Evolutionary conservation across 1,140 invertebrate species (phyloP).

Genomic region (Palaemon carinicauda): DNA sequence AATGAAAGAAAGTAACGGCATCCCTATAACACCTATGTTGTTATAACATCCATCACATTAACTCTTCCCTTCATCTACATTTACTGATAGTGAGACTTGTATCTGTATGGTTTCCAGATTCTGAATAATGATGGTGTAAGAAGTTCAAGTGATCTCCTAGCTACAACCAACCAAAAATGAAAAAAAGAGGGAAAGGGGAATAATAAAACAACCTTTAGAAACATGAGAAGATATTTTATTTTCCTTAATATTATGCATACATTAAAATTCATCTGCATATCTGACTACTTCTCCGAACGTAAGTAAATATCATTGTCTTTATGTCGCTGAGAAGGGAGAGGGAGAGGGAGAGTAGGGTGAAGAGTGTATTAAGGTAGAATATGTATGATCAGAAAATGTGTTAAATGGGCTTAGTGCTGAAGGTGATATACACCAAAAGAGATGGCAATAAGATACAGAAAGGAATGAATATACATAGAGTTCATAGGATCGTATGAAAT

Average conservation of each 20-base stretch:
- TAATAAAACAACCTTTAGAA: background rate
- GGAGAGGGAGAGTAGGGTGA: background rate
- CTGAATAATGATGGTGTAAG: no score
- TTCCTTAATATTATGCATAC: background rate
- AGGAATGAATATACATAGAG: background rate
- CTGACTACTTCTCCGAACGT: background rate
- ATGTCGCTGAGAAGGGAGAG: background rate
- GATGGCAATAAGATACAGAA: background rate
- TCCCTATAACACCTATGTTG: no score
- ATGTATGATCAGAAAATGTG: no score
- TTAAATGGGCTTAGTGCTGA: no score
- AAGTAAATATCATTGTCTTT: background rate
- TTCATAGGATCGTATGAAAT: background rate
- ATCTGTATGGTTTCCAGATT: no score
- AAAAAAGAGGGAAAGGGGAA: background rate
- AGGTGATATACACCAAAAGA: no score
- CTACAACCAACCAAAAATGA: no score
- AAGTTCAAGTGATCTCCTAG: no score
- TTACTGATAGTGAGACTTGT: no score
- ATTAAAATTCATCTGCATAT: background rate
- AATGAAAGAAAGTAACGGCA: no score
- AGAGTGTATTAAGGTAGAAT: background rate
- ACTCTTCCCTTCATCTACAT: no score
- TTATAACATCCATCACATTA: no score
- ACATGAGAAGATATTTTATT: conserved; percentile 28